phyloP scores from a whole-genome alignment of 2,888 invertebrate genomes.

The Acleris sparsana region DNA sequence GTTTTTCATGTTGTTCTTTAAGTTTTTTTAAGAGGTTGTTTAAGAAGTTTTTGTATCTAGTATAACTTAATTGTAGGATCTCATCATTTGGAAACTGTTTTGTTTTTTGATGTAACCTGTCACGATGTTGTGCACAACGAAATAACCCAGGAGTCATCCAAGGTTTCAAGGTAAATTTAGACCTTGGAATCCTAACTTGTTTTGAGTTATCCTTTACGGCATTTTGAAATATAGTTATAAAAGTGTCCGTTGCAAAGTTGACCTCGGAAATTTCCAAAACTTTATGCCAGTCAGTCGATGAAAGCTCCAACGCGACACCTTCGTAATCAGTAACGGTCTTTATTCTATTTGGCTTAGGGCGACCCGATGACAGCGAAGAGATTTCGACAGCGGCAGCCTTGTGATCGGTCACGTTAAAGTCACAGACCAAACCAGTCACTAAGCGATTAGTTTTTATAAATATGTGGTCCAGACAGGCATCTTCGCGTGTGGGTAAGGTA shows the following conservation, averaged over 20 bases:
- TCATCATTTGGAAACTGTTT: background rate
- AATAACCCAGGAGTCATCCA: background rate
- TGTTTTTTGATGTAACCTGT: background rate
- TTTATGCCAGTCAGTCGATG: background rate
- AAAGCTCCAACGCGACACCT: background rate
- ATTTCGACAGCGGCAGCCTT: constrained; percentile 4
- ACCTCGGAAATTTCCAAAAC: background rate
- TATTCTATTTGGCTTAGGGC: background rate
- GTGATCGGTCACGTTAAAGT: constrained; percentile 4
- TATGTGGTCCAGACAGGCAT: constrained; percentile 1
- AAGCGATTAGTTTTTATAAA: background rate
- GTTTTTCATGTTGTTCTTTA: constrained; percentile 8
- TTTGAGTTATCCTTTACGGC: background rate
- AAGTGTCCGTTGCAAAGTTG: background rate
- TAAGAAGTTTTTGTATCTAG: constrained; percentile 1
- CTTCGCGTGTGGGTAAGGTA: background rate
- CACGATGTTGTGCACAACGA: background rate
- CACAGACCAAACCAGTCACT: constrained; percentile 4
- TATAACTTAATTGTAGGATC: constrained; percentile 3
- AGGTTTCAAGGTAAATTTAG: constrained; percentile 2
- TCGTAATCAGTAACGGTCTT: background rate
- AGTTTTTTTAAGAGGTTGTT: constrained; percentile 5
- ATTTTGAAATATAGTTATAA: background rate
- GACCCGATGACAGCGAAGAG: background rate
- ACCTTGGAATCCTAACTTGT: background rate